Percentiles rank a stretch among this genome's conserved stretches.
phyloP scores from a whole-genome alignment of 1,140 invertebrate species.

The Caenorhabditis latens region DNA sequence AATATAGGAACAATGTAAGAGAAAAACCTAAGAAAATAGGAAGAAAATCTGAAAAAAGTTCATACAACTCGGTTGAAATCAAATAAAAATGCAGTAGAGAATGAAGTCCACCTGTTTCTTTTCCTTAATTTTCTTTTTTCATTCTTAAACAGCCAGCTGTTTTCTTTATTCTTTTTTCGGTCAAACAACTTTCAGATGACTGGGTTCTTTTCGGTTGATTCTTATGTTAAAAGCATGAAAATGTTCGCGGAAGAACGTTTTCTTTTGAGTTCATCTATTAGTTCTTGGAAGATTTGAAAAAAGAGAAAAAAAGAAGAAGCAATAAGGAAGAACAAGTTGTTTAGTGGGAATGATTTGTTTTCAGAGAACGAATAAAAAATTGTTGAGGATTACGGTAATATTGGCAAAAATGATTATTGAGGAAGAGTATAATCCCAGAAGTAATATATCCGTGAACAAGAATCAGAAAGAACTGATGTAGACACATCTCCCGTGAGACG shows the following conservation, averaged over 20 bases:
- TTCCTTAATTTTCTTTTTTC: not conserved
- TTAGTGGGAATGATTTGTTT: not conserved
- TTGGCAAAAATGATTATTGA: not conserved
- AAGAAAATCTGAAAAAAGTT: not conserved
- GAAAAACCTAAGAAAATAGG: not conserved
- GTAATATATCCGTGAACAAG: too few relatives aligned
- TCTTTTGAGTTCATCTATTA: not conserved
- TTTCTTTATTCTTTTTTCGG: not conserved
- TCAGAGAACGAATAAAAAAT: not conserved
- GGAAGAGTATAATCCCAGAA: too few relatives aligned
- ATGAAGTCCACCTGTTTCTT: not conserved
- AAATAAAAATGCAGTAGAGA: not conserved
- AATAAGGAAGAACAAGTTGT: not conserved
- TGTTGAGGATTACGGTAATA: not conserved
- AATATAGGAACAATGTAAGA: not conserved
- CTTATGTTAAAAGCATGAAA: not conserved
- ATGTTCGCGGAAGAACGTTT: not conserved
- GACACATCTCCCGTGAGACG: too few relatives aligned
- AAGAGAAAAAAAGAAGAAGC: not conserved
- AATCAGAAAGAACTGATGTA: too few relatives aligned
- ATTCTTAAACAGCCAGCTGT: slow-evolving; percentile 8
- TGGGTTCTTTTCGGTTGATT: not conserved
- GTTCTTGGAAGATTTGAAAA: slow-evolving; percentile 22
- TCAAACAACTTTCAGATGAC: slow-evolving; percentile 37
- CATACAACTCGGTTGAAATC: not conserved